Evolutionary conservation across 2,888 invertebrate genomes (phyloP).

Genomic region (Odontocolon sp.): DNA sequence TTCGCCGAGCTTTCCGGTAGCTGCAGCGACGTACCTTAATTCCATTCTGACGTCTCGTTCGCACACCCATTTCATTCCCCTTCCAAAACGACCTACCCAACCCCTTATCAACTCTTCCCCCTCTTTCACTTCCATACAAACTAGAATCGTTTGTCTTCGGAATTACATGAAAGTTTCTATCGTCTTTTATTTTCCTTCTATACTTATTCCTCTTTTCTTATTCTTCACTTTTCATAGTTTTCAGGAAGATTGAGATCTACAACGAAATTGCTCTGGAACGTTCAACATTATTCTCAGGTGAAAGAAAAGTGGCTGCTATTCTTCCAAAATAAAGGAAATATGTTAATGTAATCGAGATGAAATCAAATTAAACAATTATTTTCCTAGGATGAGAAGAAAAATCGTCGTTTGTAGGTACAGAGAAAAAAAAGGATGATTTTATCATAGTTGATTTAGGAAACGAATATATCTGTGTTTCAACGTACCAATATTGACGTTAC

Average conservation of each 20-base stretch:
- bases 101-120: not conserved
- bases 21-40: conserved; percentile 54
- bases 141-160: conserved; percentile 59
- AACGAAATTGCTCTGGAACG: conserved; percentile 42
- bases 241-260: conserved; percentile 52
- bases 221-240: conserved; percentile 39
- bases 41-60: conserved; percentile 59
- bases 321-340: no score
- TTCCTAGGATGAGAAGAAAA: not conserved
- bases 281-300: conserved; percentile 18
- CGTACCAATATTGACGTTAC: conserved; percentile 28
- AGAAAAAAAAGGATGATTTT: no score
- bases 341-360: not conserved
- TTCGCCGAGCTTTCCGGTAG: conserved; percentile 44
- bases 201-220: conserved; percentile 39
- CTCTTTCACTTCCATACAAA: conserved; percentile 48
- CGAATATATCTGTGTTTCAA: not conserved
- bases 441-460: not conserved
- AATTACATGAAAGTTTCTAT: conserved; percentile 58
- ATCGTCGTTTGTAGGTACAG: no score
- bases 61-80: conserved; percentile 46
- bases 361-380: no score
- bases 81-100: conserved; percentile 27
- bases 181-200: conserved; percentile 15
- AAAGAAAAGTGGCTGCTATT: conserved; percentile 14